phyloP scores from a whole-genome alignment of 2,113 vertebrate species.

The Agapornis roseicollis region DNA sequence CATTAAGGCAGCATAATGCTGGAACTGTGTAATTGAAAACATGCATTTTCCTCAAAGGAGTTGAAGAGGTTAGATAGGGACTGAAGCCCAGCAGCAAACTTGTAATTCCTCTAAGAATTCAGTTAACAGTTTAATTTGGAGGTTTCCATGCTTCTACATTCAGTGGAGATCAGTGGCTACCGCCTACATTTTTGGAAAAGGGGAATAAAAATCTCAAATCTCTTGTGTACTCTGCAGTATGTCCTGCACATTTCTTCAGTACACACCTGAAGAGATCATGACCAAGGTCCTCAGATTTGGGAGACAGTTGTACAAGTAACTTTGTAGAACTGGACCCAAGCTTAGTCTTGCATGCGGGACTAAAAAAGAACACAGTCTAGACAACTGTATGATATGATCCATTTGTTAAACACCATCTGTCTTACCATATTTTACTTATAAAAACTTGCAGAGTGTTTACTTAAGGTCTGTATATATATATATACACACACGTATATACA shows the following conservation, averaged over 20 bases:
- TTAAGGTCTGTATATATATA: not conserved
- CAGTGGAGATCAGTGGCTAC: not conserved
- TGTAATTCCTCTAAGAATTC: not conserved
- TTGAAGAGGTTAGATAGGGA: not conserved
- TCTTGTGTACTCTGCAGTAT: not conserved
- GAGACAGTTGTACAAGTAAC: not conserved
- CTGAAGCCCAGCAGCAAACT: not conserved
- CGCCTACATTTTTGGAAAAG: not conserved
- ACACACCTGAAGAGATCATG: not conserved
- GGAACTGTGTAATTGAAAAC: not conserved
- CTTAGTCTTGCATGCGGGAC: not conserved
- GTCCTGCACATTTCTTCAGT: not conserved
- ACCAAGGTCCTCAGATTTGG: not conserved
- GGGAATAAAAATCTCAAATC: not conserved
- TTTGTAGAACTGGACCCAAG: not conserved
- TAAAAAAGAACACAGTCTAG: not conserved
- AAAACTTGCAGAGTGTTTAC: not conserved
- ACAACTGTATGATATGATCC: not conserved
- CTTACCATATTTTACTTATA: not conserved
- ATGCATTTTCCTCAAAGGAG: not conserved
- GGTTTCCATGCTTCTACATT: not conserved
- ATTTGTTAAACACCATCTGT: not conserved
- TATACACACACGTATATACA: too few relatives aligned
- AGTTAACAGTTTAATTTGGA: not conserved
- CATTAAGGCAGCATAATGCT: not conserved